Evolutionary conservation across 2,113 vertebrate species (phyloP).

Genomic region (Motacilla tschutschensis): DNA sequence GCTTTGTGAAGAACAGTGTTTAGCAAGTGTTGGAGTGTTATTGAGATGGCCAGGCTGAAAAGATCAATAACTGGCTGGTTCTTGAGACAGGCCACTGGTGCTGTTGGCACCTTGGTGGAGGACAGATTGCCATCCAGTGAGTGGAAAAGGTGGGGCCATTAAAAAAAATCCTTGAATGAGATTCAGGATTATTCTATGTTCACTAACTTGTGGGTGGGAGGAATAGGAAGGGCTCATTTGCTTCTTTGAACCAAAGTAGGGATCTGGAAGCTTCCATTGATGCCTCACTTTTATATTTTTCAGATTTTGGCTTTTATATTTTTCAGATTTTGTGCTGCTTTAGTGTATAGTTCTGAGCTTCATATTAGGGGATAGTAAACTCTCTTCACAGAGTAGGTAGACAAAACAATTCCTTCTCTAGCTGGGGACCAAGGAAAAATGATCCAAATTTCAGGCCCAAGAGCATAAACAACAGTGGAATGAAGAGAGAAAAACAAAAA

Average conservation of each 20-base stretch:
- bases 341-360: background rate
- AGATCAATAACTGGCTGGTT: background rate
- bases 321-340: background rate
- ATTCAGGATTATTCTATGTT: background rate
- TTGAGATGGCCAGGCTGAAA: background rate
- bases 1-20: background rate
- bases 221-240: background rate
- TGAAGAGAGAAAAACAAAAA: background rate
- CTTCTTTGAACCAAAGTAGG: background rate
- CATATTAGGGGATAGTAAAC: background rate
- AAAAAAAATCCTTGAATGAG: background rate
- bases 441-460: background rate
- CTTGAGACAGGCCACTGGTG: background rate
- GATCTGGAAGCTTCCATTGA: background rate
- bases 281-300: background rate
- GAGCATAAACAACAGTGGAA: background rate
- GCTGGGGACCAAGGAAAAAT: background rate
- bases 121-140: no score
- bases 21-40: background rate
- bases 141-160: background rate
- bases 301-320: background rate
- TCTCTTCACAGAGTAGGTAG: background rate
- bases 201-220: accelerated
- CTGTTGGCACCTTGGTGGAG: background rate
- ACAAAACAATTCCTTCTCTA: background rate